phyloP scores from a whole-genome alignment of 2,797 vertebrate genomes.

The Arremon aurantiirostris region DNA sequence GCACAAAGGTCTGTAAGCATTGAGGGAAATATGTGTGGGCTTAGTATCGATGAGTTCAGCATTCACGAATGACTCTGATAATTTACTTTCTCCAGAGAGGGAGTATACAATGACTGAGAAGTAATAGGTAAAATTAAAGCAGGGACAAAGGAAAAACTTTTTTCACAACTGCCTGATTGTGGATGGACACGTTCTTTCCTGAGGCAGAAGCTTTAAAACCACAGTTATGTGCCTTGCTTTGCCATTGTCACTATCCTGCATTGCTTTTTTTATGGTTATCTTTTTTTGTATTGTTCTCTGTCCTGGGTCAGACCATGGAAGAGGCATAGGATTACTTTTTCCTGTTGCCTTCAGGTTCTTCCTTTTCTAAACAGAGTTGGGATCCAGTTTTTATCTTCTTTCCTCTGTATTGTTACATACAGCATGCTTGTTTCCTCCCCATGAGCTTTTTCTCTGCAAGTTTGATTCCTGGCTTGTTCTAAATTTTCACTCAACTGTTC shows the following conservation, averaged over 20 bases:
- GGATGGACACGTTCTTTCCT: background rate
- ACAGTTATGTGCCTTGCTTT: background rate
- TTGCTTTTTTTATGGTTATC: background rate
- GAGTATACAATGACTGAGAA: background rate
- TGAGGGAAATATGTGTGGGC: background rate
- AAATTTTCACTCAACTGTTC: constrained; percentile 22
- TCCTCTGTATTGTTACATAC: background rate
- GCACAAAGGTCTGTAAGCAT: background rate
- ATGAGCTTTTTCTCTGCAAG: background rate
- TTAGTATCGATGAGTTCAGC: background rate
- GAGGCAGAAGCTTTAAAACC: background rate
- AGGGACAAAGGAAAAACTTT: background rate
- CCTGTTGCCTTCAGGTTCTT: background rate
- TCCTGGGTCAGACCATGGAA: background rate
- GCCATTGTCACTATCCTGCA: background rate
- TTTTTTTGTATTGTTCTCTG: background rate
- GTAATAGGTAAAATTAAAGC: background rate
- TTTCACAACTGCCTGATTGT: background rate
- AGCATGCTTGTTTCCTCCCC: accelerated
- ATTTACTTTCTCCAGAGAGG: background rate
- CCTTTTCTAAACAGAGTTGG: background rate
- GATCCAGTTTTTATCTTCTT: background rate
- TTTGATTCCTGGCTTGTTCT: constrained; percentile 22
- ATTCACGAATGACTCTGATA: background rate
- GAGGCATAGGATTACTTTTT: background rate